phyloP scores from a whole-genome alignment of 2,797 vertebrate species.

The Podarcis lilfordi region DNA sequence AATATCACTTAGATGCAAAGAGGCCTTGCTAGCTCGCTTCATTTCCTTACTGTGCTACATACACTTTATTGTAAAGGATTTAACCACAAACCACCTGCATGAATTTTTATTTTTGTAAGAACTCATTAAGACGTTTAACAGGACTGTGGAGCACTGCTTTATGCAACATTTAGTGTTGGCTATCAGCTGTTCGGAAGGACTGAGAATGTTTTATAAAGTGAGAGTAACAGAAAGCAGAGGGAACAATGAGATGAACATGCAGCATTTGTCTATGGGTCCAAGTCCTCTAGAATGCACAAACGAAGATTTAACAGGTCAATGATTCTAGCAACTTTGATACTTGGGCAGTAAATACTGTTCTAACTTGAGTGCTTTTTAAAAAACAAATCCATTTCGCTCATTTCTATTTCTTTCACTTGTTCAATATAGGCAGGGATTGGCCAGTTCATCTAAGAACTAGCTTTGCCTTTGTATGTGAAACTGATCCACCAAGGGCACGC shows the following conservation, averaged over 20 bases:
- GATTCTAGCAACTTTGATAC: neutral
- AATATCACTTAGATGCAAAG: neutral
- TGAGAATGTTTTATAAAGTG: conserved; percentile 68
- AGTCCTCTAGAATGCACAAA: conserved; percentile 19
- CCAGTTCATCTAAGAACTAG: neutral
- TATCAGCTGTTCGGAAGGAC: conserved; percentile 60
- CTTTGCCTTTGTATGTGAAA: conserved; percentile 21
- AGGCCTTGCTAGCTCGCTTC: neutral
- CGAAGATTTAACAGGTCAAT: conserved; percentile 28
- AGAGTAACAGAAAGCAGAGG: conserved; percentile 63
- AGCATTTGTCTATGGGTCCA: neutral
- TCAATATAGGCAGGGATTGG: neutral
- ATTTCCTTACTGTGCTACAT: too few species aligned
- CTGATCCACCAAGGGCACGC: neutral
- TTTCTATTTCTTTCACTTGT: conserved; percentile 3
- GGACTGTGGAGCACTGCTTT: conserved; percentile 40
- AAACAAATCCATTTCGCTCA: neutral
- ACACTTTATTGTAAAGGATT: too few species aligned
- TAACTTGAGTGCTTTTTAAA: neutral
- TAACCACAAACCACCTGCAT: conserved; percentile 52
- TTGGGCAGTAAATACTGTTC: neutral
- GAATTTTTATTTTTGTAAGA: conserved; percentile 54
- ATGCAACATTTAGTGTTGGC: conserved; percentile 51
- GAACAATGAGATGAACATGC: conserved; percentile 45
- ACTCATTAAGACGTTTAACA: conserved; percentile 69